Base-by-base conservation (phyloP, 1,140 invertebrate species). In the Parapsyche elsis region DNA sequence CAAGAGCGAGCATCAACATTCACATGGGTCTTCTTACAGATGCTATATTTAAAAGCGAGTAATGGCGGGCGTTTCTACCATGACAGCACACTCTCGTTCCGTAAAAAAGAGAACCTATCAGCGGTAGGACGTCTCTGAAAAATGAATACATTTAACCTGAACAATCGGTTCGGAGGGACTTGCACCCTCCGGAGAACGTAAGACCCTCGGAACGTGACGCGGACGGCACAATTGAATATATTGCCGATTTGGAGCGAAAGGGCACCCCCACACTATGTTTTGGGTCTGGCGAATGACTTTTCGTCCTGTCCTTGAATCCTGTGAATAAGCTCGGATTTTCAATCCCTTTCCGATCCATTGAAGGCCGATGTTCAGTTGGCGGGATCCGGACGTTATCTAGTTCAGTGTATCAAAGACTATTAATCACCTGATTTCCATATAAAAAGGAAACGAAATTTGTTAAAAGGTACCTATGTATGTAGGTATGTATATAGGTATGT, bases 91-190 rank as follows among this genome's bases (percentile, higher is more conserved):
- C 30, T 7, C 30, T 38, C 30, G 30, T 38, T 23, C 14, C n/a
- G 10, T 67, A 23, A 67, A 67, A 67, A 30, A 30, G 2, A 2
- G 7, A n/a, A 9, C 24, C 64, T 26, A 12, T 26, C 12, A 16
- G 16, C 49, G 16, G 16, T 16, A 10, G 10, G 64, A 67, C 64
- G 9, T 67, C 64, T 19, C 24, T 67, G 64, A 67, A 67, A 67
- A 67, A 67, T 67, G 64, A 67, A 67, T 67, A 67, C 64, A 24
- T 67, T 67, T 67, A 67, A 67, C 64, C 64, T 67, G 64, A 67
- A 67, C 64, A 67, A 67, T 67, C 64, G 64, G 10, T 9, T 53
- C 49, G 49, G 7, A 38, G 30, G 30, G 30, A 38, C 30, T 38
- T 38, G 57, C n/a, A 9, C 57, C 57, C 57, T 19, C 57, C 57